Evolutionary conservation across 2,888 invertebrate genomes (phyloP), one percentile per base, ranked within the genome.

Genomic region (Arrhopalites spinosus): DNA sequence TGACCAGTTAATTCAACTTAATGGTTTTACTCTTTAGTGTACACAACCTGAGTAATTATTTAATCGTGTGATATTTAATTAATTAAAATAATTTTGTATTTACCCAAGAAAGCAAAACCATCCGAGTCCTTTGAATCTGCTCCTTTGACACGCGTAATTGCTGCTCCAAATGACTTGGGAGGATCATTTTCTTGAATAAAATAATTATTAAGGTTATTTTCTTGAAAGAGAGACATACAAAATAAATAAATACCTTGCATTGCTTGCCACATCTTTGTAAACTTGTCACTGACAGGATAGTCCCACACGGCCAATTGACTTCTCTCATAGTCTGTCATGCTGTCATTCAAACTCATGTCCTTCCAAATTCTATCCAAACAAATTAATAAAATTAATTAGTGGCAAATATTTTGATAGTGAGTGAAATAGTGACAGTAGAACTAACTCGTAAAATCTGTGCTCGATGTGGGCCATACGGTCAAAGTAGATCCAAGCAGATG

Each of bases 261-360:
- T 0, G 95, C 94, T 85, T 96, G 94, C 94, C 97, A 97, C 92
- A 99, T 96, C 87, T 98, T 98, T 56, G 96, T 98, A 86, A 96
- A 98, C 84, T 96, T 98, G 86, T 98, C 97, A 84, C 96, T 96
- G 0, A 98, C 96, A 0, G 98, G 98, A 85, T 98, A 98, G 85
- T 98, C 98, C 98, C 98, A 98, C 0, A 98, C 98, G 0, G 98
- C 98, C 20, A 98, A 86, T 85, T 96, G 94, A 0, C 97, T 94
- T 43, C 97, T 88, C 84, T 98, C 96, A 3, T 94, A 90, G 76
- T 95, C 93, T 27, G 91, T 91, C 70, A 98, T 86, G 73, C 94
- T 95, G 86, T 98, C 97, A 85, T 98, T 96, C 27, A 98, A 87
- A 47, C 96, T 96, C 93, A 98, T 95, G 83, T 96, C 95, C 85